phyloP scores from a whole-genome alignment of 2,113 vertebrate species.

The Xenopus laevis region DNA sequence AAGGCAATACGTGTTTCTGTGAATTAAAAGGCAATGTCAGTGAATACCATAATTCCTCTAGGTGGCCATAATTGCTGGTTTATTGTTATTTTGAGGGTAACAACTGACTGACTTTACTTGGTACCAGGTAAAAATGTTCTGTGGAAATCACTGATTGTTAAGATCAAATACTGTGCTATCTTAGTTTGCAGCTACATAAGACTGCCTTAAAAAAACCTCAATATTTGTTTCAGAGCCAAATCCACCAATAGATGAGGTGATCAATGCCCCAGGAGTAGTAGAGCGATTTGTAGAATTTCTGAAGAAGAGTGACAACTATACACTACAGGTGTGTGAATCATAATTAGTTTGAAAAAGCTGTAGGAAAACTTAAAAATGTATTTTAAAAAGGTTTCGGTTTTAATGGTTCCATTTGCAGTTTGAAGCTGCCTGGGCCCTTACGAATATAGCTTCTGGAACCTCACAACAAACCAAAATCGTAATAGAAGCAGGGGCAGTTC shows the following conservation, averaged over 20 bases:
- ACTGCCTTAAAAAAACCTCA: not conserved
- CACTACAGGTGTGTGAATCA: constrained; percentile 80
- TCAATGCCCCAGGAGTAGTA: constrained; percentile 88
- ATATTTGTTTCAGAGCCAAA: constrained; percentile 80
- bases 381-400: no score
- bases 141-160: no score
- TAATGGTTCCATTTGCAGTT: constrained; percentile 66
- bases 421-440: constrained; percentile 95
- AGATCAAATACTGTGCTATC: no score
- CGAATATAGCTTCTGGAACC: constrained; percentile 95
- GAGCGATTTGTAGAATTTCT: constrained; percentile 95
- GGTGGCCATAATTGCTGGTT: no score
- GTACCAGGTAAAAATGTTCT: no score
- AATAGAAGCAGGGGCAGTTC: constrained; percentile 94
- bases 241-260: constrained; percentile 97
- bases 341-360: not conserved
- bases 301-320: constrained; percentile 88
- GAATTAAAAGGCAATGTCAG: no score
- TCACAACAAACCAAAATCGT: constrained; percentile 96
- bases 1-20: no score
- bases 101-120: no score
- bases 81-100: no score
- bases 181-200: no score
- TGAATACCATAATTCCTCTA: no score
- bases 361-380: no score